phyloP scores from a whole-genome alignment of 2,888 invertebrate species.

The Tridacna gigas region DNA sequence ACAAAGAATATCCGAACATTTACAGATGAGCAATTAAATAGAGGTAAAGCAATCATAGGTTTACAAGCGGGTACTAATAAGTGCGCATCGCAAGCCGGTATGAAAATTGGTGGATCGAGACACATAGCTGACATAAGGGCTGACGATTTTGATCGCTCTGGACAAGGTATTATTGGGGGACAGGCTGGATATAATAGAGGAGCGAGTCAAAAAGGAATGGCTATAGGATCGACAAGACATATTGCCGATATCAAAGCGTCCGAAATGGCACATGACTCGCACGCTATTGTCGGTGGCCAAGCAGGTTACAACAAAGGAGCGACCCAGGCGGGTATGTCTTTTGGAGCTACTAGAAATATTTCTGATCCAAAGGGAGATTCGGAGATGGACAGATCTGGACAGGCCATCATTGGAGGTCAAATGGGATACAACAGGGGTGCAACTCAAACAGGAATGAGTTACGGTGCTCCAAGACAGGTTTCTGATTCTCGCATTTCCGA shows the following conservation, averaged over 20 bases:
- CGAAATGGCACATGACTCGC: constrained; percentile 66
- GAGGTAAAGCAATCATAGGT: constrained; percentile 80
- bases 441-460: constrained; percentile 82
- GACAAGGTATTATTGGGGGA: constrained; percentile 75
- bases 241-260: constrained; percentile 68
- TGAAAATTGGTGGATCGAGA: constrained; percentile 76
- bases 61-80: constrained; percentile 84
- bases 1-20: constrained; percentile 78
- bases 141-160: constrained; percentile 74
- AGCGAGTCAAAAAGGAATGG: constrained; percentile 80
- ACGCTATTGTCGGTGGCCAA: constrained; percentile 76
- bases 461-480: constrained; percentile 76
- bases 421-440: constrained; percentile 83
- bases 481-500: constrained; percentile 75
- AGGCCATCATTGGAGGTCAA: constrained; percentile 81
- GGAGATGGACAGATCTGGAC: constrained; percentile 75
- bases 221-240: constrained; percentile 74
- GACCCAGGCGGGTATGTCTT: constrained; percentile 75
- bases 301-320: constrained; percentile 81
- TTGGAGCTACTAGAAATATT: constrained; percentile 79
- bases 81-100: constrained; percentile 83
- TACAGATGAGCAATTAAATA: constrained; percentile 78
- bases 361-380: constrained; percentile 69
- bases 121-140: constrained; percentile 78
- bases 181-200: constrained; percentile 81